Evolutionary conservation across 2,888 invertebrate species (phyloP).

Genomic region (Eulithis prunata): DNA sequence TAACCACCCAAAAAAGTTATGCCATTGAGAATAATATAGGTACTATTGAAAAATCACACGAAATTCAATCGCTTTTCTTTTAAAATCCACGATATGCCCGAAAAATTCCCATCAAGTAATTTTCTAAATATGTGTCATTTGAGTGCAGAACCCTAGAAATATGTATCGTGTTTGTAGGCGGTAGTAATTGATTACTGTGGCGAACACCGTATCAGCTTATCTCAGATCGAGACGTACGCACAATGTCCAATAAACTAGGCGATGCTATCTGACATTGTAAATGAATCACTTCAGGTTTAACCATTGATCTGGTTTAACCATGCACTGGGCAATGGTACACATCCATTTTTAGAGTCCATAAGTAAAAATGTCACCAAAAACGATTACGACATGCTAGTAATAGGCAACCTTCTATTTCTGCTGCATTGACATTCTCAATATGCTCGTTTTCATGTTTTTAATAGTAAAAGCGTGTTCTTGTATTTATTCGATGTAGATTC

Average conservation of each 20-base stretch:
- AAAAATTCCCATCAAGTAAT: too few relatives aligned
- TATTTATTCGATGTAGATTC: background rate
- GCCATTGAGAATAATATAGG: too few relatives aligned
- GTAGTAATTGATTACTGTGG: conserved; percentile 75
- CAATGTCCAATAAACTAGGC: conserved; percentile 81
- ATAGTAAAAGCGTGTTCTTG: background rate
- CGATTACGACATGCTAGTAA: too few relatives aligned
- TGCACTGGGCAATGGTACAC: too few relatives aligned
- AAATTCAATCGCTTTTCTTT: too few relatives aligned
- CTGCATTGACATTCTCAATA: background rate
- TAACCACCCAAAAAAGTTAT: too few relatives aligned
- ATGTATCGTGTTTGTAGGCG: conserved; percentile 54
- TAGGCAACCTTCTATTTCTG: background rate
- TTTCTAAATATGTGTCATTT: too few relatives aligned
- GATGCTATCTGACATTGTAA: conserved; percentile 77
- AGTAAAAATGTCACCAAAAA: too few relatives aligned
- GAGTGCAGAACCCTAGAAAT: conserved; percentile 21
- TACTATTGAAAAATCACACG: too few relatives aligned
- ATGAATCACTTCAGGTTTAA: conserved; percentile 70
- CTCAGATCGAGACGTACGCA: conserved; percentile 70
- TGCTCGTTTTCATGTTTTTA: background rate
- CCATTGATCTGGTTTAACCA: too few relatives aligned
- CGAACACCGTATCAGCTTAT: conserved; percentile 73
- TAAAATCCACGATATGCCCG: too few relatives aligned
- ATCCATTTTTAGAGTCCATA: too few relatives aligned